Percentiles rank a stretch among this genome's conserved stretches.
phyloP scores from a whole-genome alignment of 2,888 invertebrate genomes.

The Uropetala carovei region DNA sequence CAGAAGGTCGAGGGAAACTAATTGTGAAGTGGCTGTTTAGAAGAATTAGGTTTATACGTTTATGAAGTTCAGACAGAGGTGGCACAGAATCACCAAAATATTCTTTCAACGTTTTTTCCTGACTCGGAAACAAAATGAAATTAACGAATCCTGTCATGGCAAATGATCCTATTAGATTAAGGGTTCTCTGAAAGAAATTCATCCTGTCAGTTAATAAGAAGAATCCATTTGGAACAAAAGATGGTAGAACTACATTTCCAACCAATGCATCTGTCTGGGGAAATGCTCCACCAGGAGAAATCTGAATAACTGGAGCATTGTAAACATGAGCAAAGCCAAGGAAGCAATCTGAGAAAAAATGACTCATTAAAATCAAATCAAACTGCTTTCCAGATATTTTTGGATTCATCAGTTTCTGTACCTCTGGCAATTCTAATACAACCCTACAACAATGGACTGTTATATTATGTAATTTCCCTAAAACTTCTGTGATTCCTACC shows the following conservation, averaged over 20 bases:
- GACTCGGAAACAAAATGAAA: background rate
- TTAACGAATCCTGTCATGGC: background rate
- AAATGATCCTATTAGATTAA: background rate
- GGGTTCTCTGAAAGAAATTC: background rate
- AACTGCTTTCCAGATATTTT: background rate
- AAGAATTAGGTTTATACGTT: conserved; percentile 69
- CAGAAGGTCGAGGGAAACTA: conserved; percentile 65
- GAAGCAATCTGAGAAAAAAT: conserved; percentile 43
- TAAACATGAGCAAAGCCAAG: conserved; percentile 18
- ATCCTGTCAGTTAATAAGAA: conserved; percentile 15
- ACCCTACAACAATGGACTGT: background rate
- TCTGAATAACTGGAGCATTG: background rate
- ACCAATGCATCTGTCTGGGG: conserved; percentile 4
- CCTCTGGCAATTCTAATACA: conserved; percentile 8
- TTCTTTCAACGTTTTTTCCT: background rate
- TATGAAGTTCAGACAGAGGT: conserved; percentile 67
- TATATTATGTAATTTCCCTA: background rate
- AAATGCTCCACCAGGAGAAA: background rate
- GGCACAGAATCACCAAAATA: conserved; percentile 66
- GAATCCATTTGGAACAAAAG: conserved; percentile 33
- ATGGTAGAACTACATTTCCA: background rate
- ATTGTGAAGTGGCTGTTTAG: conserved; percentile 71
- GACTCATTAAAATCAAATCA: conserved; percentile 37
- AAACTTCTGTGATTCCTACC: background rate
- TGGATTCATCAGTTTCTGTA: conserved; percentile 40